phyloP scores from a whole-genome alignment of 2,797 vertebrate species.

The Acanthopagrus latus region DNA sequence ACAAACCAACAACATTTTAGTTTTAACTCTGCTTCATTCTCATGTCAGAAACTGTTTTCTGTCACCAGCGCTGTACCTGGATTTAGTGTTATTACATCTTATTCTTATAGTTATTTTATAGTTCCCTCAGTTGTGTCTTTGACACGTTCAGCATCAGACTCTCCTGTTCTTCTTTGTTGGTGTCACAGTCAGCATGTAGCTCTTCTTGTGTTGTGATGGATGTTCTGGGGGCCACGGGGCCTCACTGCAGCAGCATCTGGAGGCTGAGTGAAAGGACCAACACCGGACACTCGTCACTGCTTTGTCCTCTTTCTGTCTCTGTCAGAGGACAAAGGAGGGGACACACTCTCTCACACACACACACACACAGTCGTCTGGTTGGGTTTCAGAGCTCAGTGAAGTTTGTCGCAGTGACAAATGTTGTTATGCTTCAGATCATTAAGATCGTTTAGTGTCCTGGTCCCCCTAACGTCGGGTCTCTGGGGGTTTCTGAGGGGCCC shows the following conservation, averaged over 20 bases:
- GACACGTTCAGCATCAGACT: background rate
- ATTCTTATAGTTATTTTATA: background rate
- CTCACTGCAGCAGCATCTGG: slow-evolving; percentile 42
- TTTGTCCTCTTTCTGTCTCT: slow-evolving; percentile 15
- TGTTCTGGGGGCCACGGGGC: slow-evolving; percentile 8
- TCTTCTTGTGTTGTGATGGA: slow-evolving; percentile 23
- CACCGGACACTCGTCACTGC: slow-evolving; percentile 16
- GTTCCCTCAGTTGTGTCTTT: background rate
- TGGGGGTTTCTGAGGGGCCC: background rate
- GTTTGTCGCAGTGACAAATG: slow-evolving; percentile 3
- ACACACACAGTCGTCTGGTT: background rate
- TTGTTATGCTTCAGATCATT: slow-evolving; percentile 12
- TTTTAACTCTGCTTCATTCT: no score
- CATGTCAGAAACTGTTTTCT: no score
- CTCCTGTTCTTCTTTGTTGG: no score
- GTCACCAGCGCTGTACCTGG: no score
- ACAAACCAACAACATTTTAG: no score
- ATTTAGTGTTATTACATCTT: background rate
- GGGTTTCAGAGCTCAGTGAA: background rate
- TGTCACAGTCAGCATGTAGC: background rate
- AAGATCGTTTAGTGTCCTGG: background rate
- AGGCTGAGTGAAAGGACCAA: slow-evolving; percentile 21
- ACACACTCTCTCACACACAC: slow-evolving; percentile 4
- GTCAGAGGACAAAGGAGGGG: slow-evolving; percentile 30
- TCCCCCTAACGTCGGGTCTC: background rate